Evolutionary conservation across 2,797 vertebrate genomes (phyloP).

Genomic region (Emys orbicularis): DNA sequence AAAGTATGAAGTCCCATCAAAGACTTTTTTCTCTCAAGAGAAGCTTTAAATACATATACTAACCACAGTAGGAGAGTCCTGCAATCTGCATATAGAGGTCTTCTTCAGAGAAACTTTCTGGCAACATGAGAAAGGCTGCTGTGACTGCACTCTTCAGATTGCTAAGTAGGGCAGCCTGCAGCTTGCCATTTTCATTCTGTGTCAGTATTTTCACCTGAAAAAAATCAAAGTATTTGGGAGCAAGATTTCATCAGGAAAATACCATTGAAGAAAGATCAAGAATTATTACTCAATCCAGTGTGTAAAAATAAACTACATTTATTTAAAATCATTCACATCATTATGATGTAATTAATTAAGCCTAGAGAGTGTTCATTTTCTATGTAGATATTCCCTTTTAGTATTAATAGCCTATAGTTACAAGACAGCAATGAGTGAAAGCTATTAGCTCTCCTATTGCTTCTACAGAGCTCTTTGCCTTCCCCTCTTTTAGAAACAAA

Average conservation of each 20-base stretch:
- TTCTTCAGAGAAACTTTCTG: slow-evolving; percentile 94
- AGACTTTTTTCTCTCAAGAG: neutral
- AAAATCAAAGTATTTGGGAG: slow-evolving; percentile 27
- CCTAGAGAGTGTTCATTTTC: neutral
- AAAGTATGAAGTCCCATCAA: neutral
- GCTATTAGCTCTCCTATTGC: neutral
- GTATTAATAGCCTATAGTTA: neutral
- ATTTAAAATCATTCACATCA: neutral
- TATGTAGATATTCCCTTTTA: neutral
- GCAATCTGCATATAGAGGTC: slow-evolving; percentile 94
- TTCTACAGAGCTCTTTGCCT: neutral
- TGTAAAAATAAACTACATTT: neutral
- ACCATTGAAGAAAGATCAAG: neutral
- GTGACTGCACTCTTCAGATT: slow-evolving; percentile 94
- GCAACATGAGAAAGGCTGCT: slow-evolving; percentile 95
- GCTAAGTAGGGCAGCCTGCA: slow-evolving; percentile 86
- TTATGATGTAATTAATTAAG: neutral
- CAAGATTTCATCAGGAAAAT: neutral
- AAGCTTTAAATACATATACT: neutral
- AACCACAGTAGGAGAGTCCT: slow-evolving; percentile 94
- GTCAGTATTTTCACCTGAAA: slow-evolving; percentile 91
- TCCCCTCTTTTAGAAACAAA: neutral
- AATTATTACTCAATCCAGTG: neutral
- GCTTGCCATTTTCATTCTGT: slow-evolving; percentile 86
- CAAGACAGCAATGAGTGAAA: neutral